Conservation (phyloP, 1,140 invertebrate genomes). For the Sycobia sp. region DNA sequence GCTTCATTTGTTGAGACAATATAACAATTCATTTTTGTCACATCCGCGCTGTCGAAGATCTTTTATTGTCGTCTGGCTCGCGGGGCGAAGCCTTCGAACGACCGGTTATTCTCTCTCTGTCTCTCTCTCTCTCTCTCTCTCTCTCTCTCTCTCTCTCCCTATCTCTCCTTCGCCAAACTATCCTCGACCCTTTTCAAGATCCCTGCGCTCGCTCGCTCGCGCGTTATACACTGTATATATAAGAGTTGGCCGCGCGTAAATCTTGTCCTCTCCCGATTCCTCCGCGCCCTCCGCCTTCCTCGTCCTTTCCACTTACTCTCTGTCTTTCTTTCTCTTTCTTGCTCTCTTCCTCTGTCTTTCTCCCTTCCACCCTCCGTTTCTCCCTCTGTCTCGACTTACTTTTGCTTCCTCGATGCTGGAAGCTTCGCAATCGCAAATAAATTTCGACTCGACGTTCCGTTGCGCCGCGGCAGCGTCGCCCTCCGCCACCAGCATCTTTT, state of each 20-base stretch:
- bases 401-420: constrained; percentile 36
- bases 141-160: constrained; percentile 17
- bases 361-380: not conserved
- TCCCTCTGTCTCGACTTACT: constrained; percentile 23
- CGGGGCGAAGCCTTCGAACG: constrained; percentile 4
- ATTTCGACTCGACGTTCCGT: constrained; percentile 24
- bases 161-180: constrained; percentile 14
- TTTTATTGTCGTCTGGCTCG: constrained; percentile 49
- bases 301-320: not conserved
- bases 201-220: constrained; percentile 20
- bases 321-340: constrained; percentile 1
- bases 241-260: constrained; percentile 30
- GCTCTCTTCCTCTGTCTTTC: not conserved
- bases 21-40: constrained; percentile 60
- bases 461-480: constrained; percentile 3
- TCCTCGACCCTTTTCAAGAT: constrained; percentile 33
- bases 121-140: constrained; percentile 7
- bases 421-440: constrained; percentile 34
- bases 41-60: constrained; percentile 51
- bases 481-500: constrained; percentile 22
- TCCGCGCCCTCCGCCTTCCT: not conserved
- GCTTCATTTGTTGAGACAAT: constrained; percentile 60
- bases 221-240: constrained; percentile 30
- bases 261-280: constrained; percentile 33
- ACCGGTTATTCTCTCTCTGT: constrained; percentile 32